Evolutionary conservation across 2,888 invertebrate genomes (phyloP).

Genomic region (Dermolepida albohirtum): DNA sequence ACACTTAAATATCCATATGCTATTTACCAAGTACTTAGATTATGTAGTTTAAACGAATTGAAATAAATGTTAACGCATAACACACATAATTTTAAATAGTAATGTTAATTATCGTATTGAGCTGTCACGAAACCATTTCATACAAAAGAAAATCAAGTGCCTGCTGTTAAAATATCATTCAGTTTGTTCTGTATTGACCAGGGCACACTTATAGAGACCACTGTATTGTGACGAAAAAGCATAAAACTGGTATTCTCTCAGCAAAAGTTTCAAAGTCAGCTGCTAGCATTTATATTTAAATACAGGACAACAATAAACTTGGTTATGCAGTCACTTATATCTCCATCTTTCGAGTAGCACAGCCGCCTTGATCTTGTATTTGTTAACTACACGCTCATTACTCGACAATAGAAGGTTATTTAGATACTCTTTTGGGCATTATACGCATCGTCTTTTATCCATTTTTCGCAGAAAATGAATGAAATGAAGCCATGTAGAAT

Average conservation of each 20-base stretch:
- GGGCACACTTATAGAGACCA: slow-evolving; percentile 45
- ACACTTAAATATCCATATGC: neutral
- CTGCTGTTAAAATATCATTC: slow-evolving; percentile 32
- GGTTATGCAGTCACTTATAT: slow-evolving; percentile 58
- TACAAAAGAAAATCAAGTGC: slow-evolving; percentile 31
- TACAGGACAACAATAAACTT: slow-evolving; percentile 38
- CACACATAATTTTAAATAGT: slow-evolving; percentile 16
- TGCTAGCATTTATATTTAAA: slow-evolving; percentile 51
- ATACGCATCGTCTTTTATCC: slow-evolving; percentile 46
- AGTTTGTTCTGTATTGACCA: slow-evolving; percentile 22
- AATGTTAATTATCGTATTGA: slow-evolving; percentile 21
- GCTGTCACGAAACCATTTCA: slow-evolving; percentile 9
- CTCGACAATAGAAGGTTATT: slow-evolving; percentile 55
- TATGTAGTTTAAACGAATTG: neutral
- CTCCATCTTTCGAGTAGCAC: slow-evolving; percentile 55
- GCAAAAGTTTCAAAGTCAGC: slow-evolving; percentile 53
- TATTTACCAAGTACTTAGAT: neutral
- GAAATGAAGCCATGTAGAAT: slow-evolving; percentile 56
- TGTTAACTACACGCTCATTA: slow-evolving; percentile 58
- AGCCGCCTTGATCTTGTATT: slow-evolving; percentile 57
- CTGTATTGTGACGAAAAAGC: slow-evolving; percentile 28
- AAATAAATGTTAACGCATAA: neutral
- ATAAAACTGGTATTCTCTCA: slow-evolving; percentile 51
- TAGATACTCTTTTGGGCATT: slow-evolving; percentile 45
- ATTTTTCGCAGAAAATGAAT: slow-evolving; percentile 55